Evolutionary conservation across 1,140 invertebrate genomes (phyloP).

Genomic region (Procambarus virginalis): DNA sequence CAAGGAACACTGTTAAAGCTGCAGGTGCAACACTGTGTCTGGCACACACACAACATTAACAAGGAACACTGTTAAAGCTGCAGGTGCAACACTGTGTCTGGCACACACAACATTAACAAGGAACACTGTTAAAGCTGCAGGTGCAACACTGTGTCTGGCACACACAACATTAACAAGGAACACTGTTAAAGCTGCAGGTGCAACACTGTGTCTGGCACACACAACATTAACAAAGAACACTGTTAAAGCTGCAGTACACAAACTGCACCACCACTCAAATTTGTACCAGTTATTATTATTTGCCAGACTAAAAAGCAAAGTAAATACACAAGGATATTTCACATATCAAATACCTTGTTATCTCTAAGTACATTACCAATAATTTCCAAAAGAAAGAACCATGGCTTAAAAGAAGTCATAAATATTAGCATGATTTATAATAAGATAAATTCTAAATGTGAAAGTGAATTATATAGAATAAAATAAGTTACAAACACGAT

Average conservation of each 20-base stretch:
- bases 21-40: background rate
- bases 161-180: background rate
- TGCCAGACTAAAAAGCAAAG: constrained; percentile 25
- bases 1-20: background rate
- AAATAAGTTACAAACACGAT: background rate
- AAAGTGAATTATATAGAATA: background rate
- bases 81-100: background rate
- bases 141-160: background rate
- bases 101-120: background rate
- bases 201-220: constrained; percentile 6
- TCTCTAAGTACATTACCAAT: constrained; percentile 37
- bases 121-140: background rate
- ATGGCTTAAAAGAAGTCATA: background rate
- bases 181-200: background rate
- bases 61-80: background rate
- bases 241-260: background rate
- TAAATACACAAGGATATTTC: constrained; percentile 18
- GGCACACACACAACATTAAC: constrained; percentile 10
- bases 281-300: constrained; percentile 14
- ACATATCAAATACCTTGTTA: background rate
- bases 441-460: background rate
- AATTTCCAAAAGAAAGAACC: background rate
- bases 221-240: background rate
- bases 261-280: constrained; percentile 2
- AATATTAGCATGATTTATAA: background rate